Evolutionary conservation across 2,888 invertebrate species (phyloP), one percentile per base, ranked within the genome.

Genomic region (Beris chalybata): DNA sequence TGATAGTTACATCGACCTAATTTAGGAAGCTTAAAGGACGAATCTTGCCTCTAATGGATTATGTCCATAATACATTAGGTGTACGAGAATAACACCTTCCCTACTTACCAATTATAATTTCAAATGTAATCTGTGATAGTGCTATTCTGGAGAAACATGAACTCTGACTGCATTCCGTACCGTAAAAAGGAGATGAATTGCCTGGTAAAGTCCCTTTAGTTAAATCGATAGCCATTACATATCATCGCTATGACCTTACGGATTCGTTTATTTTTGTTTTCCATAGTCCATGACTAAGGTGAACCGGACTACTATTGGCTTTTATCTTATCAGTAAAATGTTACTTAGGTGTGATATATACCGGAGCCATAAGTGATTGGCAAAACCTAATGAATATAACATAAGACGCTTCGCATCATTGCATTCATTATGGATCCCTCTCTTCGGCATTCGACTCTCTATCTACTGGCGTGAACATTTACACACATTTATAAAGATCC

Each of bases 331-430:
- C 65, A 56, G 65, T 45, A 43, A 56, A 56, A 30, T 50, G 56
- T 54, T 59, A 64, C 59, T 58, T 38, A 9, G 54, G 59, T 59
- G 54, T 54, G 57, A 65, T 65, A 65, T 65, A 65, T 65, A 55
- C 38, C 38, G 9, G 38, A 38, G 22, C 38, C 54, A 65, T 68
- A 68, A 66, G 66, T 65, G 61, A 67, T 65, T 67, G 67, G 61
- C 43, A 61, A 31, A 52, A 52, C 29, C 67, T 70, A 70, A 70
- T 70, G 70, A 70, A 70, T 70, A 66, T 67, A 58, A 64, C 70
- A 70, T 70, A 50, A 70, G 70, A 13, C 32, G 15, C 11, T 53
- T 53, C 38, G 38, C 7, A 38, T 9, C 38, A 38, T 38, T 38
- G 38, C 38, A 38, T 38, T 38, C 38, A 38, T 38, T 38, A 38